A percentile compares a stretch with the other conserved stretches of the same genome.
These are phyloP conservation scores for Anodontia alba DNA, from an alignment of 2,888 invertebrate species.

Conservation along the genomic window DNA sequence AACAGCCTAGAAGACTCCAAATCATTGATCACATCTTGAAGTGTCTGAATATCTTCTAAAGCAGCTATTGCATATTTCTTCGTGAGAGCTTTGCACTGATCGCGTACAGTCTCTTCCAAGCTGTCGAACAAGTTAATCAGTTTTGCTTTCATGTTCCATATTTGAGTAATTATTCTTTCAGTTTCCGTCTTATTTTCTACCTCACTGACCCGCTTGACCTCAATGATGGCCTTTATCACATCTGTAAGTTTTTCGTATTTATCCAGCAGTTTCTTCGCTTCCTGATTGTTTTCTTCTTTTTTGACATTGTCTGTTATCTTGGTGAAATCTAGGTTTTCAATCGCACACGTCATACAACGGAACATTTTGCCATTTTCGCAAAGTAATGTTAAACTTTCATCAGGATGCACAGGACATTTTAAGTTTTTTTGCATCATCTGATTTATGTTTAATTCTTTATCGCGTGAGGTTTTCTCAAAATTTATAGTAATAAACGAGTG, in stretches of 20 bases:
- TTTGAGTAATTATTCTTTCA: neutral
- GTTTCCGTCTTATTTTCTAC: neutral
- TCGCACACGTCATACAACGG: neutral
- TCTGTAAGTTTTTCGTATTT: neutral
- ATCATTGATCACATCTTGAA: neutral
- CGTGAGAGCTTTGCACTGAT: neutral
- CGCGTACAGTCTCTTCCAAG: neutral
- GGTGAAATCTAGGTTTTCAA: neutral
- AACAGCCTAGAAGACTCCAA: no score
- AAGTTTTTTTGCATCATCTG: no score
- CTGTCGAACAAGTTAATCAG: neutral
- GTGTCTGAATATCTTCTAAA: neutral
- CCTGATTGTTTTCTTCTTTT: neutral
- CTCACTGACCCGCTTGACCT: neutral
- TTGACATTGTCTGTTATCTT: neutral
- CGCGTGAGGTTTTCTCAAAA: neutral
- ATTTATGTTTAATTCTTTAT: no score
- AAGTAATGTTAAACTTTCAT: neutral
- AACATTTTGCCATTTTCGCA: neutral
- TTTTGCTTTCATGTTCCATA: neutral
- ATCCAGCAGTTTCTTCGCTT: neutral
- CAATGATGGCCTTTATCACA: neutral
- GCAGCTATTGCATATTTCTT: neutral
- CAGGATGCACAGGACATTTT: neutral
- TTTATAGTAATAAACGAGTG: neutral